Percentiles rank a stretch among this genome's conserved stretches.
These are phyloP conservation scores for Lamellibrachia luymesi DNA, from an alignment of 1,140 invertebrate species.

Conservation along the genomic window DNA sequence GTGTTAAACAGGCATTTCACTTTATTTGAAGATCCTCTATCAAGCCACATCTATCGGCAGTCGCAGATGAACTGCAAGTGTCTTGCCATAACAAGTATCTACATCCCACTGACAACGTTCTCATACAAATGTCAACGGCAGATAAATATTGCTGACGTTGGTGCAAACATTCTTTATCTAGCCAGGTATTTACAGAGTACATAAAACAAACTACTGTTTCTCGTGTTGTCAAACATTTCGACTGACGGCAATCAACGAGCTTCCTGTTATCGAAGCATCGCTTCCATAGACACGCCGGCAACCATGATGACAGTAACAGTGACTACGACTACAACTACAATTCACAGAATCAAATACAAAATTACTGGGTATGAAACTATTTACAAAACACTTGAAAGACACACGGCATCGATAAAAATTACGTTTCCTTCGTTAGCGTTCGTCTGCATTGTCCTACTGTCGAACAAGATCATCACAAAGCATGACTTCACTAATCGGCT, in stretches of 20 bases:
- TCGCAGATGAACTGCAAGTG: background rate
- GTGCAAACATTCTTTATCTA: no score
- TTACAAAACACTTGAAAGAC: conserved; percentile 5
- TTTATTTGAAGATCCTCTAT: background rate
- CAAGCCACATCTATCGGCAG: background rate
- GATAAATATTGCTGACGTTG: no score
- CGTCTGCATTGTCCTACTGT: background rate
- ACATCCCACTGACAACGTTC: background rate
- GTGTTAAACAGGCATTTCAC: background rate
- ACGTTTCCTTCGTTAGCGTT: background rate
- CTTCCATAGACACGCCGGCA: background rate
- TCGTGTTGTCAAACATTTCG: no score
- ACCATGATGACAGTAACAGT: background rate
- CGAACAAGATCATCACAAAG: background rate
- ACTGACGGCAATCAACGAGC: no score
- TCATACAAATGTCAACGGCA: no score
- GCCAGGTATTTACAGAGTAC: no score
- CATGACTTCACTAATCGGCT: background rate
- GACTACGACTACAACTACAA: background rate
- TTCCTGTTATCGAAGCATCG: no score
- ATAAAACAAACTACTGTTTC: no score
- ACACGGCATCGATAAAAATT: background rate
- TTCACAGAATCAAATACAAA: background rate
- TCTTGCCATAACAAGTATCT: background rate
- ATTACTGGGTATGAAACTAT: background rate